Percentiles rank a stretch among this genome's conserved stretches.
phyloP scores from a whole-genome alignment of 2,888 invertebrate species.

The Thalpophila matura region DNA sequence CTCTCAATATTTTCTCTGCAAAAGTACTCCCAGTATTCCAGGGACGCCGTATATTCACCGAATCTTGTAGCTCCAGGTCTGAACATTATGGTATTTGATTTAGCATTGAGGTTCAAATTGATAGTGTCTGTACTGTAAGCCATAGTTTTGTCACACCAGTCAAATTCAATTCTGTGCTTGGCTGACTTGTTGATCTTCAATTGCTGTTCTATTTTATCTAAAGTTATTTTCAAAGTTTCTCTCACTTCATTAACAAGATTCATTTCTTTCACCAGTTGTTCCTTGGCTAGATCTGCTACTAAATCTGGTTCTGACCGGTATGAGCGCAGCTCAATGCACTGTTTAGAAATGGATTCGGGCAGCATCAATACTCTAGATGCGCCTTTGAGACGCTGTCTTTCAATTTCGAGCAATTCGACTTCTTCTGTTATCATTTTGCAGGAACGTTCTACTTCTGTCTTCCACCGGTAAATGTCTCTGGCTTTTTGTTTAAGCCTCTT shows the following conservation, averaged over 20 bases:
- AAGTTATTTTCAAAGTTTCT: constrained; percentile 91
- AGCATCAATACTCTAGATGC: constrained; percentile 92
- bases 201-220: constrained; percentile 93
- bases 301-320: constrained; percentile 93
- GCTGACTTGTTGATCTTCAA: constrained; percentile 94
- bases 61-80: constrained; percentile 95
- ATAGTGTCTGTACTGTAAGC: constrained; percentile 94
- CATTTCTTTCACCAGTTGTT: constrained; percentile 94
- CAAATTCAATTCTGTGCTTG: constrained; percentile 95
- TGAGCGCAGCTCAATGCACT: constrained; percentile 93
- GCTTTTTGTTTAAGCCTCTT: constrained; percentile 92
- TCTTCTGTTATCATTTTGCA: constrained; percentile 93
- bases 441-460: constrained; percentile 93
- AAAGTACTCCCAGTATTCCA: constrained; percentile 96
- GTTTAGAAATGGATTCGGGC: constrained; percentile 94
- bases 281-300: constrained; percentile 94
- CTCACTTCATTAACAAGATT: constrained; percentile 93
- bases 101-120: constrained; percentile 93
- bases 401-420: constrained; percentile 92
- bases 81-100: constrained; percentile 93
- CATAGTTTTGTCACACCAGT: constrained; percentile 97
- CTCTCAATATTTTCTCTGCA: constrained; percentile 94
- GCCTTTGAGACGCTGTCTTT: constrained; percentile 92
- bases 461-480: constrained; percentile 94
- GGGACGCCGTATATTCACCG: constrained; percentile 92